These are phyloP conservation scores for Rhingia rostrata DNA, from an alignment of 2,888 invertebrate genomes.

Conservation along the genomic window DNA sequence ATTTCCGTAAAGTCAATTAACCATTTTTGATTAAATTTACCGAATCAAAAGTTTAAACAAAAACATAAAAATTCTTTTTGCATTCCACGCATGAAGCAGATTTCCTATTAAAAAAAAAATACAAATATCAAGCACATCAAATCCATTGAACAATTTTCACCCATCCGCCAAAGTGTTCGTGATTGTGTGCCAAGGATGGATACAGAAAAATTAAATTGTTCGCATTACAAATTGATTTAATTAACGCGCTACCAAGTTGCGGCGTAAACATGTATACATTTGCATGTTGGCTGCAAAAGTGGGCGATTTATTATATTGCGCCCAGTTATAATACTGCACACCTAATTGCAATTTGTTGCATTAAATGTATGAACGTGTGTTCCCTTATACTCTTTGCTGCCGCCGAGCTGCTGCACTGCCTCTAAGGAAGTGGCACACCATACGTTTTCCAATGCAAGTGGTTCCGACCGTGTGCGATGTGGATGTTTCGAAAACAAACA, in stretches of 20 bases:
- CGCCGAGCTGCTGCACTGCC: background rate
- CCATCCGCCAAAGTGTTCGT: slow-evolving; percentile 75
- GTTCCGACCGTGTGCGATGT: slow-evolving; percentile 53
- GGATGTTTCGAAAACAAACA: slow-evolving; percentile 33
- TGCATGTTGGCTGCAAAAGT: slow-evolving; percentile 47
- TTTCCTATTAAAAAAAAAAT: slow-evolving; percentile 15
- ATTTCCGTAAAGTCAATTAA: slow-evolving; percentile 13
- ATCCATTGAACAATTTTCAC: slow-evolving; percentile 73
- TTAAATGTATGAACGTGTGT: slow-evolving; percentile 68
- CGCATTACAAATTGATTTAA: slow-evolving; percentile 76
- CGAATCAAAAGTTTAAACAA: slow-evolving; percentile 51
- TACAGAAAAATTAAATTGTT: slow-evolving; percentile 69
- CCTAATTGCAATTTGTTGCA: slow-evolving; percentile 74
- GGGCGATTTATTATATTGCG: slow-evolving; percentile 74
- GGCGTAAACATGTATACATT: slow-evolving; percentile 18
- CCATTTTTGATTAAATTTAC: slow-evolving; percentile 53
- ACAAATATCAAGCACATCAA: slow-evolving; percentile 51
- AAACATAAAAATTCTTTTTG: slow-evolving; percentile 31
- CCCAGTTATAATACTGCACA: slow-evolving; percentile 73
- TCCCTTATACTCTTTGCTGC: slow-evolving; percentile 5
- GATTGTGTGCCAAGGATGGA: slow-evolving; percentile 77
- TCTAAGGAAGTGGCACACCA: slow-evolving; percentile 59
- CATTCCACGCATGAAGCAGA: slow-evolving; percentile 23
- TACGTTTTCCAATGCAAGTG: slow-evolving; percentile 12
- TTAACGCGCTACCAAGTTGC: slow-evolving; percentile 62